Conservation (phyloP, 2,888 invertebrate genomes). For the Unio delphinus region DNA sequence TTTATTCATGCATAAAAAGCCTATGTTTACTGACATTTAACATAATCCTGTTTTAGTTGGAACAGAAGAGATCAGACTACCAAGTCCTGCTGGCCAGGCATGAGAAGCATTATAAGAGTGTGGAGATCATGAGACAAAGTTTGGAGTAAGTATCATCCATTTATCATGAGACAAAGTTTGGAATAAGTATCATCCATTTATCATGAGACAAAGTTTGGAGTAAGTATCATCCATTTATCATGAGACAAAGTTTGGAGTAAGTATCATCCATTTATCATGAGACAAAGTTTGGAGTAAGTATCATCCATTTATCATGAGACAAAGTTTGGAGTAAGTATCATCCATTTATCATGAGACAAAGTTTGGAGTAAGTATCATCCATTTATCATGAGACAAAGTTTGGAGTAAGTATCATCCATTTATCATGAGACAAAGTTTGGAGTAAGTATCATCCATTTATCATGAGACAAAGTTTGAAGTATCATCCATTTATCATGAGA, state of each 20-base stretch:
- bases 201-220: slow-evolving; percentile 66
- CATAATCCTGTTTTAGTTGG: slow-evolving; percentile 73
- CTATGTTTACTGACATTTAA: background rate
- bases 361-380: slow-evolving; percentile 63
- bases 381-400: slow-evolving; percentile 56
- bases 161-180: slow-evolving; percentile 62
- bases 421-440: slow-evolving; percentile 63
- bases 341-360: slow-evolving; percentile 52
- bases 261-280: slow-evolving; percentile 49
- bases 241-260: slow-evolving; percentile 68
- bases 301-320: slow-evolving; percentile 48
- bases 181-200: slow-evolving; percentile 54
- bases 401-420: slow-evolving; percentile 60
- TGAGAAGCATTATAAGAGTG: slow-evolving; percentile 80
- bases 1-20: background rate
- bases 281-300: slow-evolving; percentile 66
- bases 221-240: slow-evolving; percentile 50
- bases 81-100: slow-evolving; percentile 85
- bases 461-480: background rate
- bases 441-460: slow-evolving; percentile 53
- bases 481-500: slow-evolving; percentile 45
- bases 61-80: slow-evolving; percentile 88
- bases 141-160: slow-evolving; percentile 62
- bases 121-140: slow-evolving; percentile 65
- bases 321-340: slow-evolving; percentile 65